Percentiles rank a stretch among this genome's conserved stretches.
These are phyloP conservation scores for Archips crataeganus DNA, from an alignment of 2,888 invertebrate species.

Conservation along the genomic window DNA sequence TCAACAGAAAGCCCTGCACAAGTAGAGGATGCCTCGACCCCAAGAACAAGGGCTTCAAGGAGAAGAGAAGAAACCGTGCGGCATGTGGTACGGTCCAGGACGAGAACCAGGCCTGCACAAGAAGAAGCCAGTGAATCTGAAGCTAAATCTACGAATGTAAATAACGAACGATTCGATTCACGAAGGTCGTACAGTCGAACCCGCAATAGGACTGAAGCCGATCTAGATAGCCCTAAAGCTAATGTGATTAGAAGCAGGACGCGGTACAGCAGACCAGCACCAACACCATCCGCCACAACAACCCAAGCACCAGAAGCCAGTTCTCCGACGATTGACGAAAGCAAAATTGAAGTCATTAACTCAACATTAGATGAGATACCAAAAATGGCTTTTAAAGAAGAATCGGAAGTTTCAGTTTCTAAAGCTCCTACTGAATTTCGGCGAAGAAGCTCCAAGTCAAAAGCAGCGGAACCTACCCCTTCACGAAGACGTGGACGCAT, in stretches of 20 bases:
- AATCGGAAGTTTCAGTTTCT: slow-evolving; percentile 47
- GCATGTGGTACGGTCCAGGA: slow-evolving; percentile 60
- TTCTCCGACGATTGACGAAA: slow-evolving; percentile 60
- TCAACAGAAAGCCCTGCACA: slow-evolving; percentile 55
- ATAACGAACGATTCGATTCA: slow-evolving; percentile 74
- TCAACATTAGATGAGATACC: slow-evolving; percentile 63
- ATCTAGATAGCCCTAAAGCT: slow-evolving; percentile 61
- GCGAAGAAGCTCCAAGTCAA: slow-evolving; percentile 64
- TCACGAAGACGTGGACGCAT: slow-evolving; percentile 63
- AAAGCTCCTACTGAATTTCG: slow-evolving; percentile 57
- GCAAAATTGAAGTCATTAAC: slow-evolving; percentile 65
- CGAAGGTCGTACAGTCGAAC: slow-evolving; percentile 71
- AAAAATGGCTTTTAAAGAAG: slow-evolving; percentile 60
- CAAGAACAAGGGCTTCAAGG: slow-evolving; percentile 65
- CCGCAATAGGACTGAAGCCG: slow-evolving; percentile 61
- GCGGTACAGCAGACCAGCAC: slow-evolving; percentile 52
- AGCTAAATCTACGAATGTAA: slow-evolving; percentile 54
- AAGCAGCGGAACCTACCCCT: slow-evolving; percentile 58
- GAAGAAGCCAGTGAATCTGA: slow-evolving; percentile 53
- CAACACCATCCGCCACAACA: slow-evolving; percentile 48
- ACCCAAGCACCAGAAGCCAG: slow-evolving; percentile 55
- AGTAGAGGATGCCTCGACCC: slow-evolving; percentile 61
- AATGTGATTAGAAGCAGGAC: slow-evolving; percentile 59
- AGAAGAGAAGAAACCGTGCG: slow-evolving; percentile 64
- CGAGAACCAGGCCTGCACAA: slow-evolving; percentile 60